Base-by-base conservation (phyloP, 2,888 invertebrate genomes). In the Lepidonotus clava region DNA sequence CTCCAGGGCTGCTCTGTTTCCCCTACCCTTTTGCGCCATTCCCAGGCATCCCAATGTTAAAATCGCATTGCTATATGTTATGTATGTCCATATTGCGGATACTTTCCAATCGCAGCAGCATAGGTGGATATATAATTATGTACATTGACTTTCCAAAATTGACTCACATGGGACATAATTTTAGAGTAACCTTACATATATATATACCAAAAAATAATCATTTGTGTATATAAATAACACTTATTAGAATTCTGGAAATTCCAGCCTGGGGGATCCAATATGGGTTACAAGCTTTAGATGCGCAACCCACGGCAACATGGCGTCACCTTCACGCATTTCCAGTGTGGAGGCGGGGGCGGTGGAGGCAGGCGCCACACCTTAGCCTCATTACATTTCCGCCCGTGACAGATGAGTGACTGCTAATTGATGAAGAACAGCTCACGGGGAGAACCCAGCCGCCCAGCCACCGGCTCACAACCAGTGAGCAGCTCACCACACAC, bases 351-450 rank as follows among this genome's bases (percentile, higher is more conserved):
- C n/a, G n/a, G n/a, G n/a, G n/a, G n/a, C n/a, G n/a, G n/a, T n/a
- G n/a, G n/a, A n/a, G n/a, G n/a, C n/a, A 18, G 36, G 14, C 71
- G 34, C 71, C 71, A 71, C 71, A 36, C 71, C 38, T 71, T 38
- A 21, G n/a, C n/a, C 71, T 71, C 36, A 36, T 71, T 71, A 38
- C 71, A 71, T 71, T 71, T 71, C 71, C 71, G 71, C 14, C 14
- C 1, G 36, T 71, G 71, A 71, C 71, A 71, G 71, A 36, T 34
- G 71, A 71, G 71, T 71, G 38, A 71, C 71, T 71, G 38, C 5
- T 71, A 71, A 71, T 71, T 71, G 71, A 71, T 6, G 71, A 71
- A 71, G 71, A 71, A 38, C 61, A 61, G 61, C 61, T 61, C 61
- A 28, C 61, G 6, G 8, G 6, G n/a, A n/a, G n/a, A 56, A 5